Conservation (phyloP, 2,797 vertebrate genomes). For the Cirrhinus mrigala region DNA sequence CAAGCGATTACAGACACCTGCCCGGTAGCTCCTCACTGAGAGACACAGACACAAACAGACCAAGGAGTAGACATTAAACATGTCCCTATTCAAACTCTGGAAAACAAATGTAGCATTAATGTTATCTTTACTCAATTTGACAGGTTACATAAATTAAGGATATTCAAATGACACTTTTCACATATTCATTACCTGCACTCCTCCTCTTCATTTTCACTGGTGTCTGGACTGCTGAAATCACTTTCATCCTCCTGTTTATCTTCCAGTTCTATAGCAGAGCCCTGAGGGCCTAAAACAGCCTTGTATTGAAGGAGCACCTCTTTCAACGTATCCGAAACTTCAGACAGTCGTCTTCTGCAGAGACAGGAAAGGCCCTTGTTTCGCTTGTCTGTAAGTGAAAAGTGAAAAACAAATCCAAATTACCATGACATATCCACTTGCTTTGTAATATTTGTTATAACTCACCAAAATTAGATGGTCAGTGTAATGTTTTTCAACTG, state of each 20-base stretch:
- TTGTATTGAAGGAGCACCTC: too few species aligned
- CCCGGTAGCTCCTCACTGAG: too few species aligned
- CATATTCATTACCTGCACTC: too few species aligned
- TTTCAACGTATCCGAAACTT: background rate
- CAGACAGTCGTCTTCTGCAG: slow-evolving; percentile 4
- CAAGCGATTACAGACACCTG: too few species aligned
- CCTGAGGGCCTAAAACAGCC: too few species aligned
- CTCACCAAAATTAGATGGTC: background rate
- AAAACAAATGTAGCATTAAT: too few species aligned
- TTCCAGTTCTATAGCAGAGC: slow-evolving; percentile 10
- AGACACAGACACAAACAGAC: too few species aligned
- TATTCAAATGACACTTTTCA: background rate
- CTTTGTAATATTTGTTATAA: slow-evolving; percentile 4
- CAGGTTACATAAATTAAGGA: too few species aligned
- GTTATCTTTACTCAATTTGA: background rate
- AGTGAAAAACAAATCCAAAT: background rate
- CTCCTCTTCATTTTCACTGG: background rate
- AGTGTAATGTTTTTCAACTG: background rate
- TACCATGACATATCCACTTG: background rate
- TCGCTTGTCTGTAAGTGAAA: slow-evolving; percentile 14
- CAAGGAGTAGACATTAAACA: too few species aligned
- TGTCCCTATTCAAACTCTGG: too few species aligned
- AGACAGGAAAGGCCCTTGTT: slow-evolving; percentile 15
- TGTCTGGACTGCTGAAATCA: slow-evolving; percentile 23
- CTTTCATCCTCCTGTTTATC: background rate